These are phyloP conservation scores for Scalopus aquaticus DNA, from an alignment of 2,113 vertebrate species.

Conservation along the genomic window DNA sequence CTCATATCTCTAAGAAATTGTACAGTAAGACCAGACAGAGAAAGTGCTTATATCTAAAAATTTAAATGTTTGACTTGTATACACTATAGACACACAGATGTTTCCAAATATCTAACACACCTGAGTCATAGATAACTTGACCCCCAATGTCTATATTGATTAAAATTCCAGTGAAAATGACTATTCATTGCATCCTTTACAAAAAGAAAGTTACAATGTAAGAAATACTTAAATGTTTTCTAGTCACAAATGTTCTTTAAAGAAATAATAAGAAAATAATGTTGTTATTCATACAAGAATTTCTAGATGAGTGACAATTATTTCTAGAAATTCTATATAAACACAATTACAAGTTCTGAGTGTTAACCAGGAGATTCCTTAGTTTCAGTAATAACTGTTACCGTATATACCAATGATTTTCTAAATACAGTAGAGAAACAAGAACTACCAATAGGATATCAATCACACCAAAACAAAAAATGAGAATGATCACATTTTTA, in stretches of 20 bases:
- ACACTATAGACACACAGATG: background rate
- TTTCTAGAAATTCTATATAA: background rate
- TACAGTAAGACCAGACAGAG: background rate
- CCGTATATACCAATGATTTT: background rate
- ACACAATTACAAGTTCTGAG: background rate
- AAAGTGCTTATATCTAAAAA: slow-evolving; percentile 16
- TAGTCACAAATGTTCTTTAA: background rate
- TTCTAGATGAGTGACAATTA: background rate
- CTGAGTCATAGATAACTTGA: background rate
- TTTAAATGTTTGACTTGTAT: background rate
- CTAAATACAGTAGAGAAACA: background rate
- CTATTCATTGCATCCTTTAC: background rate
- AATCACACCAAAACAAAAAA: background rate
- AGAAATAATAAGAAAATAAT: background rate
- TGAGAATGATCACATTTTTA: background rate
- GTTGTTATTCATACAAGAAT: background rate
- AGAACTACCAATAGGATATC: background rate
- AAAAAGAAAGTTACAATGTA: no score
- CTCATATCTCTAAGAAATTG: slow-evolving; percentile 28
- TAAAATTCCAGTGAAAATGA: background rate
- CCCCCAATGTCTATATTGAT: background rate
- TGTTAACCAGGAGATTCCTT: background rate
- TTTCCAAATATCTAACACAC: background rate
- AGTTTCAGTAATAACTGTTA: background rate
- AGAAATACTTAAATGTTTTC: background rate